Evolutionary conservation across 2,113 vertebrate genomes (phyloP).

Genomic region (Toxotes jaculatrix): DNA sequence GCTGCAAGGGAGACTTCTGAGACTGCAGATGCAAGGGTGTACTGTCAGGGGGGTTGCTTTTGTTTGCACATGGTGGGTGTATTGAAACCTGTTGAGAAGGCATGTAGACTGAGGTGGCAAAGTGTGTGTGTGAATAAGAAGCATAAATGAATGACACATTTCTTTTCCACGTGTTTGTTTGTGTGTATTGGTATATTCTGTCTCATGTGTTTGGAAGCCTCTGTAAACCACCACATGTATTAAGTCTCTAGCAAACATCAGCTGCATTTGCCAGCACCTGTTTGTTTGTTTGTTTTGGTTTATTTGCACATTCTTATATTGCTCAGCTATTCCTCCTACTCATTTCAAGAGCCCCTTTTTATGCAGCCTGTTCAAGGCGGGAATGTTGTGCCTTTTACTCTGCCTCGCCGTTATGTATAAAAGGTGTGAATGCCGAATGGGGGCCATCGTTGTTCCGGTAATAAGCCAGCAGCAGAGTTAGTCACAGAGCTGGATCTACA

Average conservation of each 20-base stretch:
- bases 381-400: no score
- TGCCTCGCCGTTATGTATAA: no score
- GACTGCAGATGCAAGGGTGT: constrained; percentile 39
- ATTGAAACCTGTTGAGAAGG: constrained; percentile 31
- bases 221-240: constrained; percentile 29
- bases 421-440: no score
- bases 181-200: constrained; percentile 12
- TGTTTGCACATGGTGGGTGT: constrained; percentile 16
- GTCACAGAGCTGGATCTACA: no score
- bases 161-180: not conserved
- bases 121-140: constrained; percentile 12
- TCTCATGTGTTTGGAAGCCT: constrained; percentile 27
- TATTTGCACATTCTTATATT: constrained; percentile 66
- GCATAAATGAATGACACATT: constrained; percentile 17
- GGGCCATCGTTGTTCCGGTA: no score
- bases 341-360: constrained; percentile 12
- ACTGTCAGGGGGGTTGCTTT: constrained; percentile 6
- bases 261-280: constrained; percentile 49
- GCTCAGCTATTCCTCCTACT: constrained; percentile 52
- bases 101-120: not conserved
- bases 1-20: constrained; percentile 31
- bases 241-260: constrained; percentile 47
- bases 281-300: constrained; percentile 61
- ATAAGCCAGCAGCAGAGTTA: no score
- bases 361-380: no score